Evolutionary conservation across 2,797 vertebrate species (phyloP).

Genomic region (Neoniphon sammara): DNA sequence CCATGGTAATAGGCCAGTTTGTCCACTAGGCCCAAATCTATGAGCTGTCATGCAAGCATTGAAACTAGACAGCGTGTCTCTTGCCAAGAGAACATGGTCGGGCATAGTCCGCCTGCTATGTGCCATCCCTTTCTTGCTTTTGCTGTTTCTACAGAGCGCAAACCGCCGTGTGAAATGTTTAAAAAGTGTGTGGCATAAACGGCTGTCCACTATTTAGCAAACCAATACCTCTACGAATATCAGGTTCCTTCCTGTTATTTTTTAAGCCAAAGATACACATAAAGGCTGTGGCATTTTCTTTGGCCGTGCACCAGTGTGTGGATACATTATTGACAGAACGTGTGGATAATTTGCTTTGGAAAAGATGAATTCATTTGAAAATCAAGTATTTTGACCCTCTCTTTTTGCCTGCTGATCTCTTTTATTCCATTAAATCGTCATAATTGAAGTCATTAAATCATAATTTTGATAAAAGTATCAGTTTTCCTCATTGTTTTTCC

Average conservation of each 20-base stretch:
- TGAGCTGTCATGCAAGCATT: slow-evolving; percentile 34
- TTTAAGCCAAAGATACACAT: not conserved
- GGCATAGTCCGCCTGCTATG: slow-evolving; percentile 11
- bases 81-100: slow-evolving; percentile 25
- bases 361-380: not conserved
- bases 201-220: not conserved
- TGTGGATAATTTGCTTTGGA: not conserved
- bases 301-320: not conserved
- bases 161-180: not conserved
- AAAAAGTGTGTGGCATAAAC: not conserved
- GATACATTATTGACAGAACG: not conserved
- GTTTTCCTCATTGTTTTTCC: slow-evolving; percentile 37
- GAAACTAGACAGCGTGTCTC: slow-evolving; percentile 4
- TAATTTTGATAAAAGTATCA: slow-evolving; percentile 19
- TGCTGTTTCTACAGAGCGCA: not conserved
- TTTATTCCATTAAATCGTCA: slow-evolving; percentile 4
- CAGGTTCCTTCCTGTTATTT: not conserved
- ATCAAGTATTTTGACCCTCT: not conserved
- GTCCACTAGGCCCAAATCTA: slow-evolving; percentile 18
- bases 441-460: slow-evolving; percentile 16
- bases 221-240: not conserved
- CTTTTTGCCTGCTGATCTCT: not conserved
- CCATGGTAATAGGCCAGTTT: slow-evolving; percentile 79
- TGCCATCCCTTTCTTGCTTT: slow-evolving; percentile 14
- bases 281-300: not conserved